Evolutionary conservation across 2,888 invertebrate genomes (phyloP).

Genomic region (Nipponacmea schrenckii): DNA sequence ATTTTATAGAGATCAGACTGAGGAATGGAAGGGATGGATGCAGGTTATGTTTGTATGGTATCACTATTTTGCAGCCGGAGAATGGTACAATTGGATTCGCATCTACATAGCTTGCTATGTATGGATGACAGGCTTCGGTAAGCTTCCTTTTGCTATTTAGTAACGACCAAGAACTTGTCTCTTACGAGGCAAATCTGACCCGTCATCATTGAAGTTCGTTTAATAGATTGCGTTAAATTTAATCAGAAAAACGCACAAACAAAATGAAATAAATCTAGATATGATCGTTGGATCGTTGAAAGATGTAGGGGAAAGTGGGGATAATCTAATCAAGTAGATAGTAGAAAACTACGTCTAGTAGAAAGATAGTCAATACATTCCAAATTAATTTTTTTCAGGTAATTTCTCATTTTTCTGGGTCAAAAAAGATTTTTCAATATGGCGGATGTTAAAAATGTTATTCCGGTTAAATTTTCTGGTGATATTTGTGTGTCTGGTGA

Average conservation of each 20-base stretch:
- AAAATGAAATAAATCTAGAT: too few relatives aligned
- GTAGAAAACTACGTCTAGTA: too few relatives aligned
- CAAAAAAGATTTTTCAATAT: conserved; percentile 48
- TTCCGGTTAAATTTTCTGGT: conserved; percentile 60
- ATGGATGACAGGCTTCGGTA: conserved; percentile 62
- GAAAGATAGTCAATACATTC: too few relatives aligned
- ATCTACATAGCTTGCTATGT: conserved; percentile 58
- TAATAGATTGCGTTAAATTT: too few relatives aligned
- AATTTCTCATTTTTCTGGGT: conserved; percentile 62
- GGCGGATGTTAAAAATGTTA: conserved; percentile 55
- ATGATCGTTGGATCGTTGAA: too few relatives aligned
- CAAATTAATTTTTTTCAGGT: conserved; percentile 36
- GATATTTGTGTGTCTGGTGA: conserved; percentile 42
- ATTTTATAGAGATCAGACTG: conserved; percentile 52
- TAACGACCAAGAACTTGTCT: too few relatives aligned
- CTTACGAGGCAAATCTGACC: too few relatives aligned
- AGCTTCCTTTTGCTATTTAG: conserved; percentile 17
- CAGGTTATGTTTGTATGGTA: conserved; percentile 59
- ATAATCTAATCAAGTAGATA: too few relatives aligned
- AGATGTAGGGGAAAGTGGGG: too few relatives aligned
- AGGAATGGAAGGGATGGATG: conserved; percentile 65
- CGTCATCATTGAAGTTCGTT: too few relatives aligned
- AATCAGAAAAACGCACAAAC: too few relatives aligned
- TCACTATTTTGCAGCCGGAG: conserved; percentile 54
- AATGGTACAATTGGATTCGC: conserved; percentile 60